Base-by-base conservation (phyloP, 2,888 invertebrate species). In the Thera obeliscata region DNA sequence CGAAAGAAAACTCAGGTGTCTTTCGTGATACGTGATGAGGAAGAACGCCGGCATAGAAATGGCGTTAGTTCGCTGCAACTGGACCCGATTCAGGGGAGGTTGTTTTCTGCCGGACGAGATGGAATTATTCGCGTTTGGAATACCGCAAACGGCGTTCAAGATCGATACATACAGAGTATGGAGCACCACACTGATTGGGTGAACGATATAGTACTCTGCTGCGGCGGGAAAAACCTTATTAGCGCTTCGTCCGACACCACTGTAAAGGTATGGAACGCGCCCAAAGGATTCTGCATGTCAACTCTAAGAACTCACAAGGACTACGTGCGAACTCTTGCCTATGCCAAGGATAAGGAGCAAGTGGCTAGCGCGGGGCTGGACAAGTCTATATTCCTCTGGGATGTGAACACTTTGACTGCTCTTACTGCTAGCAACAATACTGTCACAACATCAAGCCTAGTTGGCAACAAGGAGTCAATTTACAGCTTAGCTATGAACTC, bases 121-220 rank as follows among this genome's bases (percentile, higher is more conserved):
- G 98, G 99, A 64, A 98, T 99, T 82, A 98, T 99, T 79, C 95
- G 99, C 83, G 98, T 97, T 80, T 98, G 98, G 96, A 96, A 97
- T 87, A 95, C 96, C 8, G 93, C 93, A 35, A 87, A 90, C 57
- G 95, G 95, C 54, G 87, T 94, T 48, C 95, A 93, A 77, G 94
- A 94, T 71, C 83, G 93, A 62, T 99, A 98, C 85, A 95, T 98
- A 70, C 98, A 98, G 84, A 98, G 99, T 43, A 98, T 99, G 98
- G 99, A 99, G 87, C 99, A 99, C 90, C 99, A 99, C 87, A 99
- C 99, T 2, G 99, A 99, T 90, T 99, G 99, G 99, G 99, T 99
- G 59, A 99, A 99, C 90, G 99, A 99, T 91, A 98, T 99, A 85
- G 97, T 99, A 50, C 94, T 99, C 41, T 99, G 99, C 87, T 99